These are phyloP conservation scores for Rambutsinella grinnellia DNA, from an alignment of 2,888 invertebrate species.

Conservation along the genomic window DNA sequence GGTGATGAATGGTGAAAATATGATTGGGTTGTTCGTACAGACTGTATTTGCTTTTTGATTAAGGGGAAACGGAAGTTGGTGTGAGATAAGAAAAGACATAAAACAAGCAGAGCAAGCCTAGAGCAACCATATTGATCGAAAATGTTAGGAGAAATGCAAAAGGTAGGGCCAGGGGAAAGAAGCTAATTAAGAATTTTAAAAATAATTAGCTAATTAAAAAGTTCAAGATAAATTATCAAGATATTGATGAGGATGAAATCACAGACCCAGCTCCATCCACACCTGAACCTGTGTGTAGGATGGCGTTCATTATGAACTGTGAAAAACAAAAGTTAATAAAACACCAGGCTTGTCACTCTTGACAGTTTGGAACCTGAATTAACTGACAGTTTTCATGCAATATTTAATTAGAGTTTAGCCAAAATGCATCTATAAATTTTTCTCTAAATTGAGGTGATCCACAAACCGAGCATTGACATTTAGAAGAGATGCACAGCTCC, in stretches of 20 bases:
- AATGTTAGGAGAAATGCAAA: too few relatives aligned
- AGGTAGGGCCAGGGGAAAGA: too few relatives aligned
- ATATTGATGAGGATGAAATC: too few relatives aligned
- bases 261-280: slow-evolving; percentile 43
- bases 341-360: slow-evolving; percentile 29
- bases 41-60: not conserved
- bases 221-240: too few relatives aligned
- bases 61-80: not conserved
- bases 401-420: not conserved
- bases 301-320: slow-evolving; percentile 31
- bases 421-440: not conserved
- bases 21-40: not conserved
- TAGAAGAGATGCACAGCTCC: not conserved
- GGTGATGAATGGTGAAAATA: not conserved
- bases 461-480: slow-evolving; percentile 35
- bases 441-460: slow-evolving; percentile 24
- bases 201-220: too few relatives aligned
- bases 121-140: too few relatives aligned
- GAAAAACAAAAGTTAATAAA: slow-evolving; percentile 25
- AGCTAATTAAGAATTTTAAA: not conserved
- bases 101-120: not conserved
- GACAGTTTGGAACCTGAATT: slow-evolving; percentile 47
- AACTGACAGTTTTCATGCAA: slow-evolving; percentile 9
- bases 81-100: not conserved
- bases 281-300: slow-evolving; percentile 28